Conservation (phyloP, 2,797 vertebrate genomes). For the Rhinoraja longicauda region DNA sequence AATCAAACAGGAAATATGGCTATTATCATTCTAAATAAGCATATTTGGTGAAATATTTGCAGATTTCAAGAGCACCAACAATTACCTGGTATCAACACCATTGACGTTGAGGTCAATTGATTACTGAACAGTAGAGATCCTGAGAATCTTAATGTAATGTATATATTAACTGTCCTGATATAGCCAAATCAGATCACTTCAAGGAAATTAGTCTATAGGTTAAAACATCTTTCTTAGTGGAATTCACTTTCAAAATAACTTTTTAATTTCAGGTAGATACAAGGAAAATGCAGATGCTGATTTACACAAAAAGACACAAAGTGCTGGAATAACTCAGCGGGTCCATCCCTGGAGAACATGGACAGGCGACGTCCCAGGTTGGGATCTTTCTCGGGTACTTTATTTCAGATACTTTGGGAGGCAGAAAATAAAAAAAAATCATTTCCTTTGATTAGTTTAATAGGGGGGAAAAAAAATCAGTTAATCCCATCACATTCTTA, state of each 20-base stretch:
- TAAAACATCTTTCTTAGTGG: background rate
- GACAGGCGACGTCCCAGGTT: too few species aligned
- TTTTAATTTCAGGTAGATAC: too few species aligned
- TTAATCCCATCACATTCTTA: slow-evolving; percentile 31
- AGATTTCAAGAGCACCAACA: background rate
- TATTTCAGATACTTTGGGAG: background rate
- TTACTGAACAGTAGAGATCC: background rate
- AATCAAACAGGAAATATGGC: background rate
- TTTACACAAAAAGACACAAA: too few species aligned
- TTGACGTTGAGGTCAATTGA: background rate
- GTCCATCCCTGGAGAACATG: too few species aligned
- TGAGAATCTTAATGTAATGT: background rate
- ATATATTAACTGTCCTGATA: background rate
- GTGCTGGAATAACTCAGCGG: too few species aligned
- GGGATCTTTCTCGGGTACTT: too few species aligned
- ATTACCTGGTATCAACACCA: background rate
- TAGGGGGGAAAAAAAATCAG: background rate
- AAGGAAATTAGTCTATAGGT: slow-evolving; percentile 1
- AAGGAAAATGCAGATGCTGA: too few species aligned
- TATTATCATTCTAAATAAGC: background rate
- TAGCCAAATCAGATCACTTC: background rate
- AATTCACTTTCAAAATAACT: slow-evolving; percentile 27
- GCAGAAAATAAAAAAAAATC: slow-evolving; percentile 1
- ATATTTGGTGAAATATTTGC: background rate
- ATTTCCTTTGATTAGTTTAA: slow-evolving; percentile 36